Evolutionary conservation across 1,140 invertebrate genomes (phyloP).

Genomic region (Ceratoteleas bidentatus): DNA sequence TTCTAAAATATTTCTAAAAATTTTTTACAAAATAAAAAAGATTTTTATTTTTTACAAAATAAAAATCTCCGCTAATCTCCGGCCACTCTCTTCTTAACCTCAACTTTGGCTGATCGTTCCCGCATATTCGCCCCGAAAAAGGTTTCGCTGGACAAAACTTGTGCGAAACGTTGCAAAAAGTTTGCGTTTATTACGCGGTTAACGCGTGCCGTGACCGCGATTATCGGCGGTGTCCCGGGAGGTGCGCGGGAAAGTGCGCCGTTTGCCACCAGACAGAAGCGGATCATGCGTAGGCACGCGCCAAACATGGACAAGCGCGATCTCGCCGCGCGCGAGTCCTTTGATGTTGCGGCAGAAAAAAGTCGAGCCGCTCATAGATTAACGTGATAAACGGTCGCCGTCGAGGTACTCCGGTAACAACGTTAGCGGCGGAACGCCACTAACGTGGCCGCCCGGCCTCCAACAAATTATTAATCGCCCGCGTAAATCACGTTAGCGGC

Average conservation of each 20-base stretch:
- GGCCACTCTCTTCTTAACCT: too few species aligned
- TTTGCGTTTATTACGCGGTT: constrained; percentile 40
- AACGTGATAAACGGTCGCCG: constrained; percentile 45
- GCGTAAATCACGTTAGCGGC: constrained; percentile 12
- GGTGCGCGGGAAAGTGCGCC: constrained; percentile 49
- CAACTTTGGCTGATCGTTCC: too few species aligned
- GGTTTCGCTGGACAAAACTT: constrained; percentile 1
- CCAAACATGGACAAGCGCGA: constrained; percentile 65
- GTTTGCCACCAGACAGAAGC: constrained; percentile 63
- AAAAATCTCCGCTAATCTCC: too few species aligned
- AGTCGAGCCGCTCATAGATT: constrained; percentile 43
- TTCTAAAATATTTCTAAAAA: too few species aligned
- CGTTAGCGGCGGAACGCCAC: constrained; percentile 20
- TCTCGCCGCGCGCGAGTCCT: constrained; percentile 51
- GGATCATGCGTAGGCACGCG: constrained; percentile 66
- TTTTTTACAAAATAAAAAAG: too few species aligned
- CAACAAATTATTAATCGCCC: constrained; percentile 29
- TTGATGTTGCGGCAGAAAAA: constrained; percentile 58
- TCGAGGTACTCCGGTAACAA: constrained; percentile 17
- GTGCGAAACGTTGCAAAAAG: constrained; percentile 17
- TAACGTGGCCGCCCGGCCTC: constrained; percentile 15
- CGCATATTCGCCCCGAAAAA: neutral
- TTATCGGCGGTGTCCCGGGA: constrained; percentile 50
- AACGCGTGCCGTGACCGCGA: constrained; percentile 61
- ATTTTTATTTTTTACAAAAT: too few species aligned